A percentile compares a stretch with the other conserved stretches of the same genome.
phyloP scores from a whole-genome alignment of 2,113 vertebrate genomes.

The Spea bombifrons region DNA sequence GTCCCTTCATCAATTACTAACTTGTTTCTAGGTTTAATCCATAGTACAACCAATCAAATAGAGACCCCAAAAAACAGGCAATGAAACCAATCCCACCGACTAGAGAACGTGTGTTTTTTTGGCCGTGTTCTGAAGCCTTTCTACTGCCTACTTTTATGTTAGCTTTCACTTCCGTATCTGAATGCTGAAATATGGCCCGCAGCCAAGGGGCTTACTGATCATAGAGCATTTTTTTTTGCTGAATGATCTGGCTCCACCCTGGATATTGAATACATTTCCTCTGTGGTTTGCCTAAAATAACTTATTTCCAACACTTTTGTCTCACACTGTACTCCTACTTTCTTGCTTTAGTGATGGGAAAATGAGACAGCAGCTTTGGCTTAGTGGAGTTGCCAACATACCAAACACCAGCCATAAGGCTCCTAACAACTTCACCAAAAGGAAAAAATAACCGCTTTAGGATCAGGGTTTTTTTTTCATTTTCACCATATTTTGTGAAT shows the following conservation, averaged over 20 bases:
- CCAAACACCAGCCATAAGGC: too few relatives aligned
- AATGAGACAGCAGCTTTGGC: too few relatives aligned
- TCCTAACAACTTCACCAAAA: too few relatives aligned
- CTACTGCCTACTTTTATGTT: conserved; percentile 23
- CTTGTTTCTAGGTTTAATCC: not conserved
- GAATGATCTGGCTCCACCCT: conserved; percentile 13
- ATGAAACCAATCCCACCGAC: not conserved
- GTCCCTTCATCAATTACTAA: not conserved
- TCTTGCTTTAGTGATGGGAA: too few relatives aligned
- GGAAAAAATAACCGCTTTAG: too few relatives aligned
- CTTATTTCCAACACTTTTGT: not conserved
- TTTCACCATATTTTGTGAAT: too few relatives aligned
- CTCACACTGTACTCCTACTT: too few relatives aligned
- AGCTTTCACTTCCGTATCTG: conserved; percentile 39
- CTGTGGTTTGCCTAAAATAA: conserved; percentile 15
- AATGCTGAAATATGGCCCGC: conserved; percentile 4
- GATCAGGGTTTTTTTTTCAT: too few relatives aligned
- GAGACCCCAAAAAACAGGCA: not conserved
- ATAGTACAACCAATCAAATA: not conserved
- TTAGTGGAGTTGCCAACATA: too few relatives aligned
- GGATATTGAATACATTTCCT: conserved; percentile 29
- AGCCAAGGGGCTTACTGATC: not conserved
- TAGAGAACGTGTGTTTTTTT: not conserved
- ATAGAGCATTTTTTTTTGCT: conserved; percentile 8
- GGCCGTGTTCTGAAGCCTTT: not conserved